A percentile compares a stretch with the other conserved stretches of the same genome.
phyloP scores from a whole-genome alignment of 2,888 invertebrate genomes.

The Habroteleia sp. region DNA sequence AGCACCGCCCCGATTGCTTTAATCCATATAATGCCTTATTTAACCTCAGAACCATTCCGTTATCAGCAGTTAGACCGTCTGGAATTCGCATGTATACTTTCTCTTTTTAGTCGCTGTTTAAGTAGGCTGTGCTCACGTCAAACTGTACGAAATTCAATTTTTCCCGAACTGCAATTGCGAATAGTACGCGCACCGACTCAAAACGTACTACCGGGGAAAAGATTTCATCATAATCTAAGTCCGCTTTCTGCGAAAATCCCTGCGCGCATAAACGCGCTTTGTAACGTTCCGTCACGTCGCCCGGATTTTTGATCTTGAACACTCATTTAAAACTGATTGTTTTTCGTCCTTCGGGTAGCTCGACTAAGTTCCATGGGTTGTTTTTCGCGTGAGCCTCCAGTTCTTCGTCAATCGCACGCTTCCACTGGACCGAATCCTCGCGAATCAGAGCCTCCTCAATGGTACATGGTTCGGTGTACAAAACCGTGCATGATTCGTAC shows the following conservation, averaged over 20 bases:
- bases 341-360: slow-evolving; percentile 11
- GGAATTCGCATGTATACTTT: slow-evolving; percentile 48
- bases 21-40: slow-evolving; percentile 51
- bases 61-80: slow-evolving; percentile 23
- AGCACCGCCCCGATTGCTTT: slow-evolving; percentile 55
- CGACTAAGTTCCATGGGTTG: slow-evolving; percentile 31
- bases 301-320: slow-evolving; percentile 25
- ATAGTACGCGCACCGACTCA: slow-evolving; percentile 30
- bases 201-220: slow-evolving; percentile 45
- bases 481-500: slow-evolving; percentile 9
- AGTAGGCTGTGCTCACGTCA: slow-evolving; percentile 22
- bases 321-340: slow-evolving; percentile 40
- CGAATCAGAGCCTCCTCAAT: slow-evolving; percentile 40
- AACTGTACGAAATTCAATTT: slow-evolving; percentile 23
- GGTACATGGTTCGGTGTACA: slow-evolving; percentile 16
- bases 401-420: slow-evolving; percentile 48
- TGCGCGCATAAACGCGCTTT: slow-evolving; percentile 53
- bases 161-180: slow-evolving; percentile 26
- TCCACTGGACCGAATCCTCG: slow-evolving; percentile 36
- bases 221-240: slow-evolving; percentile 30
- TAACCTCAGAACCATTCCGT: slow-evolving; percentile 17
- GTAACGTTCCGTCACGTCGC: slow-evolving; percentile 5
- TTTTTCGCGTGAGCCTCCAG: slow-evolving; percentile 57
- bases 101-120: slow-evolving; percentile 32
- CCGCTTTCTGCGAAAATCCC: slow-evolving; percentile 38